Evolutionary conservation across 2,888 invertebrate genomes (phyloP), one percentile per base, ranked within the genome.

Genomic region (Cephalotes varians): DNA sequence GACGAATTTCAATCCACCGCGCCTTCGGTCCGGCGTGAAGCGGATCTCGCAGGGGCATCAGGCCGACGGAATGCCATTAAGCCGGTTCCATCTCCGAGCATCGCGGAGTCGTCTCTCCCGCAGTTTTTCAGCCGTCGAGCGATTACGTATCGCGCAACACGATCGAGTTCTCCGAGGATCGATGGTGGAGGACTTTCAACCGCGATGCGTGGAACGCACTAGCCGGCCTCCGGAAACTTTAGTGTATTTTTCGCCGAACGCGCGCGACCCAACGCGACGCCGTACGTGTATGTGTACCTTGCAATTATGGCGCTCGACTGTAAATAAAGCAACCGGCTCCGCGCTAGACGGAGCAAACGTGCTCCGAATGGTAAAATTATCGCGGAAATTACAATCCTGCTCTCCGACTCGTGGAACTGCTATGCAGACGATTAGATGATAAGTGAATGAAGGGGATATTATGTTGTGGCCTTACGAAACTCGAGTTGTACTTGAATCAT

Each of bases 31-130:
- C 67, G 81, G 60, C 80, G 64, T 74, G 81, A 77, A 40, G 49
- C 37, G 65, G 67, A 49, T 67, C 74, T 81, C 74, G 81, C 60
- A 65, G 84, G 82, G 67, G 81, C 77, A 86, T 85, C 85, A 81
- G 72, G 60, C 67, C 80, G 80, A 67, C 80, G 82, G 85, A 85
- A 86, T 83, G 85, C 82, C 80, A 85, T 84, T 84, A 85, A 67
- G 80, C 72, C 40, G 76, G 73, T 83, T 64, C 37, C 71, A 65
- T 54, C 37, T 49, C 73, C 74, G 51, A 76, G 64, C 51, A 76
- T 21, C 49, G 12, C 12, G n/a, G 31, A 74, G 49, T 74, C 64
- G 62, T 62, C 47, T 49, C 49, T 18, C 34, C 18, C 28, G 25
- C 69, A 58, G 18, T 60, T 72, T 49, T 77, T 82, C 49, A 28